phyloP scores from a whole-genome alignment of 2,888 invertebrate species.

The Thelaira solivaga region DNA sequence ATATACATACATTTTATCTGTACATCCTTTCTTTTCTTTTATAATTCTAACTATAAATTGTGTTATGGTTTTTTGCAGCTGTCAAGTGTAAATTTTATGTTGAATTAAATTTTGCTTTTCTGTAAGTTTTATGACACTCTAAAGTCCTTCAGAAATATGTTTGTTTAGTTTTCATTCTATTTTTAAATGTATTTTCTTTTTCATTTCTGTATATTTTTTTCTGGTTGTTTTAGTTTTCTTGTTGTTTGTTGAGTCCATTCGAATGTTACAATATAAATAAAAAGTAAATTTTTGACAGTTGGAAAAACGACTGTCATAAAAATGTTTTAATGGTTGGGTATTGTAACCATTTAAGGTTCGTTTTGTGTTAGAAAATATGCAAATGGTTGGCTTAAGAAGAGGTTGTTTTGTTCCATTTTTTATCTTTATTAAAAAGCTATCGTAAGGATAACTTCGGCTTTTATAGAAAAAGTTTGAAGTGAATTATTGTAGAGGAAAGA shows the following conservation, averaged over 20 bases:
- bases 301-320: constrained; percentile 1
- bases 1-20: not conserved
- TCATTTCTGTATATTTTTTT: not conserved
- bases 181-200: not conserved
- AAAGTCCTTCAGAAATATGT: constrained; percentile 10
- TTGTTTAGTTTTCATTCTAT: constrained; percentile 17
- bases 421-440: no score
- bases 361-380: not conserved
- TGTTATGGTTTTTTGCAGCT: constrained; percentile 28
- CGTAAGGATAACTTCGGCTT: no score
- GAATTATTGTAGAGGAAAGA: no score
- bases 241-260: not conserved
- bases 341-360: not conserved
- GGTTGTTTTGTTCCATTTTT: no score
- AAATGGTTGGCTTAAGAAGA: no score
- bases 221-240: not conserved
- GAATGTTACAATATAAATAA: not conserved
- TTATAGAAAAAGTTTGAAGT: no score
- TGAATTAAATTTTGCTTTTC: constrained; percentile 26
- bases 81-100: constrained; percentile 27
- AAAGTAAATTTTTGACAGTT: constrained; percentile 8
- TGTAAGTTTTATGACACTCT: constrained; percentile 26
- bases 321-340: not conserved
- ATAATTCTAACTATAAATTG: constrained; percentile 27
- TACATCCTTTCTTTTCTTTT: not conserved